Evolutionary conservation across 2,888 invertebrate species (phyloP), one percentile per base, ranked within the genome.

Genomic region (Napeogenes inachia): DNA sequence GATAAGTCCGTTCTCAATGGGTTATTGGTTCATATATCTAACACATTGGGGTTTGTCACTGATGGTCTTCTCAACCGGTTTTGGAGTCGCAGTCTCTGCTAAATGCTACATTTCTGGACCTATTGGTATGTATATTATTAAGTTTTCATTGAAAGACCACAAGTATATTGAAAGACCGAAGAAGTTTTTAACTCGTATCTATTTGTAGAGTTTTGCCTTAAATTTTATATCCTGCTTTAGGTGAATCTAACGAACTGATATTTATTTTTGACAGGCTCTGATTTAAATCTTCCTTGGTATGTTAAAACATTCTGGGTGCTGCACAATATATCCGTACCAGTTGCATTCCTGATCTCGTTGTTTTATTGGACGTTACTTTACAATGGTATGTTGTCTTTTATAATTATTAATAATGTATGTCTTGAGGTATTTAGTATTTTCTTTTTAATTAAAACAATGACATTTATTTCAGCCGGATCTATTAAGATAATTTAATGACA

Each of bases 11-110:
- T 71, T 73, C 61, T 59, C 69, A 6, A 66, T 77, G 21, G 71
- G 71, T 2, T 87, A 71, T 66, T 92, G 92, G 91, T 87, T 87
- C 66, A 91, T 92, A 71, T 92, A 91, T 72, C 79, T 92, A 50
- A 92, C 92, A 13, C 91, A 92, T 73, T 92, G 92, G 92, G 92
- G 92, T 4, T 79, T 91, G 55, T 73, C 76, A 2, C 68, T 81
- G 45, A 84, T 83, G 66, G 66, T 82, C 4, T 61, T 85, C 2
- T 73, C 84, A 0, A 85, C 87, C 10, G 87, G 79, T 62, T 87
- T 87, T 53, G 78, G 82, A 2, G 72, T 77, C n/a, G 76, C 67
- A 5, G 78, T 88, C n/a, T 89, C 90, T 1, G 78, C 75, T 21
- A 79, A 86, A 46, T 81, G 83, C 66, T 86, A 82, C 69, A 68